Evolutionary conservation across 2,888 invertebrate species (phyloP), one percentile per base, ranked within the genome.

Genomic region (Nemoura dubitans): DNA sequence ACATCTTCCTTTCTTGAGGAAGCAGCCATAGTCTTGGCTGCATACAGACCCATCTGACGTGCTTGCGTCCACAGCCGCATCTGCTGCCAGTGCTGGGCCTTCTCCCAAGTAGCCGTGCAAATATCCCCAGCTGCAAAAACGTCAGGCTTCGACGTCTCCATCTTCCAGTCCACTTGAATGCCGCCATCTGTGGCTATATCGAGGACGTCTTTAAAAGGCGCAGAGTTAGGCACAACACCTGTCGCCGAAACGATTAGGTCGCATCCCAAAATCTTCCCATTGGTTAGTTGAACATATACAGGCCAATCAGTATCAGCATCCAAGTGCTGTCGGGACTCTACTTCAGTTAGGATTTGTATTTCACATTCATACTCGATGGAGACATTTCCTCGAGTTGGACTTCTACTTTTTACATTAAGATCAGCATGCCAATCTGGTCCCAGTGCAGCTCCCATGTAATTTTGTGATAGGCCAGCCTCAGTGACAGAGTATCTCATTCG

Each of bases 41-140:
- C 98, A 93, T 97, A 98, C 86, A 94, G 94, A 14, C 99, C 99
- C 98, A 99, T 99, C 92, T 99, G 98, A 86, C 98, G 93, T 0
- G 99, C 99, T 92, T 99, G 99, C 0, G 98, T 98, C 99, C 99
- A 99, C 59, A 99, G 92, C 87, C 98, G 94, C 95, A 99, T 97
- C 93, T 98, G 97, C 91, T 97, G 96, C 98, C 98, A 98, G 90
- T 97, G 96, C 29, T 94, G 92, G 0, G 97, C 94, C 88, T 93
- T 90, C 6, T 92, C 90, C 98, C 98, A 99, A 43, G 92, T 92
- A n/a, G 97, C 95, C 88, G 94, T 93, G 90, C 98, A 98, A 7
- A 97, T 96, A 93, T 99, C 99, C 0, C 99, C 99, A 82, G 98
- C 99, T 10, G 99, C 99, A 93, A 95, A 99, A 29, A 99, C 94